Evolutionary conservation across 2,888 invertebrate genomes (phyloP), one percentile per base, ranked within the genome.

Genomic region (Cantharis lateralis): DNA sequence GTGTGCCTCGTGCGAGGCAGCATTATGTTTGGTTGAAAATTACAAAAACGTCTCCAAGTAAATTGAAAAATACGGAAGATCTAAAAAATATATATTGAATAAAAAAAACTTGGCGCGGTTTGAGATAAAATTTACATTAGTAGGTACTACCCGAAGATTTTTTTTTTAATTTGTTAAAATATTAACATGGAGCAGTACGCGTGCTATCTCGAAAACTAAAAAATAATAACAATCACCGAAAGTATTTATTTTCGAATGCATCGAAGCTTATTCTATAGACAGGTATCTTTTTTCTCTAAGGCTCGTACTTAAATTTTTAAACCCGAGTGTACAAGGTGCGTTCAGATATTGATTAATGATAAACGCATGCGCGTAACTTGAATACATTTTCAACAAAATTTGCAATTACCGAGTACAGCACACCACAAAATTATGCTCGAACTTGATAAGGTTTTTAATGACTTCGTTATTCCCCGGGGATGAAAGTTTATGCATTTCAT

Each of bases 371-470:
- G 83, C 82, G 80, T 78, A 73, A 74, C 80, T 80, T 81, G 83
- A 83, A 83, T 83, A 82, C 82, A 84, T 84, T 84, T 83, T 83
- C 82, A 83, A 82, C 84, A 85, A 87, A 86, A 87, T 88, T 88
- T 86, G 88, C 88, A 88, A 88, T 88, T 88, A 88, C 86, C 84
- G 85, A 86, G 86, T 87, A 86, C 86, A 87, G 86, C 87, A 83
- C 86, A 85, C 87, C 85, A 86, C 87, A 86, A 87, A 88, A 88
- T 88, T 87, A 87, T 87, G 82, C 83, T 82, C 80, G 80, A 82
- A 79, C 79, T 80, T 81, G 80, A 81, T 81, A 81, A 80, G 80
- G 79, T 81, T 81, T 81, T 81, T 80, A 80, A 81, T 80, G 80
- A 75, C 77, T 77, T 77, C 74, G 77, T 77, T 77, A 77, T 77